Evolutionary conservation across 92 coral and sea anemone species (phyloP), one percentile per base, ranked within the genome.

Genomic region (Epizoanthus rinbou): DNA sequence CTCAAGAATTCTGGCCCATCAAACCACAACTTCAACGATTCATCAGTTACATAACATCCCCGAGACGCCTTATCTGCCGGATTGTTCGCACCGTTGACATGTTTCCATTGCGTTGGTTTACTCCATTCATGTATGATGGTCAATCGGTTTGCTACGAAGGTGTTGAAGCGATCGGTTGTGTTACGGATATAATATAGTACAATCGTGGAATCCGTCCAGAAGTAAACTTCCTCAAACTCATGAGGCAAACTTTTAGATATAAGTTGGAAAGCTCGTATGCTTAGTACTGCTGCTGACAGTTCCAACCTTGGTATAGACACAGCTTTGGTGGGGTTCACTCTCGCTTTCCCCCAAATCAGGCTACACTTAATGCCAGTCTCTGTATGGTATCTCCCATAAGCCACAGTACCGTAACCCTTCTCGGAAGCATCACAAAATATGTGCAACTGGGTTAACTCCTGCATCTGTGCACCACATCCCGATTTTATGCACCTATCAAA

Each of bases 131-230:
- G 83, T 69, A 87, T 87, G 57, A 50, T 83, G 5, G 72, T 80
- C 25, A 87, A 75, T 35, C 90, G 73, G 69, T 87, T 87, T 13
- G 90, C 75, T 23, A 87, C 83, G 57, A 87, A 87, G 7, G 86
- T 86, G 67, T 86, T 78, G 85, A 86, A 86, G 37, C 74, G 71
- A 2, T 56, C 71, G 45, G 78, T 50, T 0, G 64, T 31, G 79
- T 80, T 86, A 4, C 15, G 78, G 69, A 81, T 82, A 71, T 87
- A 82, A 47, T 78, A 80, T 76, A 82, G 57, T 53, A 87, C 84
- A 14, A 83, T 33, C 4, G 80, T 82, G 66, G 86, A 82, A 37
- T 82, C 86, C 4, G 86, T 69, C 79, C 79, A 69, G 59, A 53
- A 82, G 7, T 16, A 39, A 3, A 43, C 57, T 54, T 82, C 86